Evolutionary conservation across 2,797 vertebrate species (phyloP).

Genomic region (Acipenser ruthenus): DNA sequence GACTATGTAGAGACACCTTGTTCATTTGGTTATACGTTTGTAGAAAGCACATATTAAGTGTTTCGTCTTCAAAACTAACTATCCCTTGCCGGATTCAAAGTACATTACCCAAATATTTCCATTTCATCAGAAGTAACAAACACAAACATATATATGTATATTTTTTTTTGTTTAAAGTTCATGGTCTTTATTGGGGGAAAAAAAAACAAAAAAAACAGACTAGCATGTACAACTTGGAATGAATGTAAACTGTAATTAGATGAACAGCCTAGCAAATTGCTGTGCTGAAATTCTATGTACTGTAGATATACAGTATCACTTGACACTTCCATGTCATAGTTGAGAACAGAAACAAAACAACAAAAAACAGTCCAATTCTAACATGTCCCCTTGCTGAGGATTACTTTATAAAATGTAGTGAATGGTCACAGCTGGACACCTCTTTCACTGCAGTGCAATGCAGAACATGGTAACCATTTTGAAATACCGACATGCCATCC

Average conservation of each 20-base stretch:
- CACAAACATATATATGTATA: not conserved
- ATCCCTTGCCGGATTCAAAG: too few relatives aligned
- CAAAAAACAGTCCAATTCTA: constrained; percentile 79
- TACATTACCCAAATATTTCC: too few relatives aligned
- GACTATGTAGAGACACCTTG: too few relatives aligned
- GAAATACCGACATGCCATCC: constrained; percentile 51
- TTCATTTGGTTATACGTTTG: too few relatives aligned
- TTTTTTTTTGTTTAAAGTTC: constrained; percentile 67
- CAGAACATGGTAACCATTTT: constrained; percentile 63
- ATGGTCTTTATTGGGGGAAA: constrained; percentile 96
- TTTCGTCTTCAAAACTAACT: too few relatives aligned
- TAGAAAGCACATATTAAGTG: too few relatives aligned
- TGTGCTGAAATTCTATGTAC: constrained; percentile 64
- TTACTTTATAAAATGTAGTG: constrained; percentile 70
- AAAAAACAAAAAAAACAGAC: constrained; percentile 58
- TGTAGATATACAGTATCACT: constrained; percentile 56
- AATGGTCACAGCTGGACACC: constrained; percentile 58
- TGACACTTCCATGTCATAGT: constrained; percentile 72
- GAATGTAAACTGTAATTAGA: constrained; percentile 86
- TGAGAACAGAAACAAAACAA: constrained; percentile 57
- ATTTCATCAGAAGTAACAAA: too few relatives aligned
- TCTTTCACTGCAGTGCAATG: constrained; percentile 58
- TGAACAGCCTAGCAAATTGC: constrained; percentile 67
- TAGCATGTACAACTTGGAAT: constrained; percentile 99
- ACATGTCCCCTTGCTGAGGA: constrained; percentile 79